These are phyloP conservation scores for Aricia agestis DNA, from an alignment of 1,140 invertebrate species.

Conservation along the genomic window DNA sequence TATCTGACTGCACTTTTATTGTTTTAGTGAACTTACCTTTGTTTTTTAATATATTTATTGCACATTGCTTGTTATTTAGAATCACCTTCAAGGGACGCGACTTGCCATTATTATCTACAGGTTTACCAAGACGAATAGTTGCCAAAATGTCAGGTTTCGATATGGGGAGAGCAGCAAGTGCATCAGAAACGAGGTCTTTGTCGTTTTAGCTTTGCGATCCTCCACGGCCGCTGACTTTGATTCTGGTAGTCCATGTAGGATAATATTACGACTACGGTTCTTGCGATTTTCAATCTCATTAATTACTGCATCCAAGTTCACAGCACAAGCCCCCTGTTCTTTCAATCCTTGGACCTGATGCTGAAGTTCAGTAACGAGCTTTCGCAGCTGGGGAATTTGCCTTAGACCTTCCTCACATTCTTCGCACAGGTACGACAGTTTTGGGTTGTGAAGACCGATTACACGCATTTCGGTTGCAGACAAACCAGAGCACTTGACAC, in stretches of 20 bases:
- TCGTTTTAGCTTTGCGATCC: neutral
- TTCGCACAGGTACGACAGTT: too few species aligned
- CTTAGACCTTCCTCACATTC: too few species aligned
- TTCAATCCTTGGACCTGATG: too few species aligned
- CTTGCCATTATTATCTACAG: neutral
- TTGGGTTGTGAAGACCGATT: too few species aligned
- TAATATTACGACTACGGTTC: neutral
- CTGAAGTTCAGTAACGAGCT: too few species aligned
- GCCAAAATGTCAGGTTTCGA: neutral
- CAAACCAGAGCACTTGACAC: too few species aligned
- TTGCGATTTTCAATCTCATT: constrained; percentile 8
- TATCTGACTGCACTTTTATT: constrained; percentile 5
- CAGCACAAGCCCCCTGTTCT: neutral
- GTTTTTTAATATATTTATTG: constrained; percentile 5
- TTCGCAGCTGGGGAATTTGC: too few species aligned
- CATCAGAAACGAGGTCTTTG: neutral
- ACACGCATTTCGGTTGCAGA: too few species aligned
- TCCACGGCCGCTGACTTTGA: neutral
- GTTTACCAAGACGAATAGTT: neutral
- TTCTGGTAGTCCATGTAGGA: neutral
- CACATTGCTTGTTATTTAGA: neutral
- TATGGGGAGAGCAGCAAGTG: neutral
- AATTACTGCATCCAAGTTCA: constrained; percentile 1
- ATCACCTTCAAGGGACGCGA: neutral
- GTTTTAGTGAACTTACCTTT: constrained; percentile 1